These are phyloP conservation scores for Esperia sulphurella DNA, from an alignment of 2,888 invertebrate genomes.

Conservation along the genomic window DNA sequence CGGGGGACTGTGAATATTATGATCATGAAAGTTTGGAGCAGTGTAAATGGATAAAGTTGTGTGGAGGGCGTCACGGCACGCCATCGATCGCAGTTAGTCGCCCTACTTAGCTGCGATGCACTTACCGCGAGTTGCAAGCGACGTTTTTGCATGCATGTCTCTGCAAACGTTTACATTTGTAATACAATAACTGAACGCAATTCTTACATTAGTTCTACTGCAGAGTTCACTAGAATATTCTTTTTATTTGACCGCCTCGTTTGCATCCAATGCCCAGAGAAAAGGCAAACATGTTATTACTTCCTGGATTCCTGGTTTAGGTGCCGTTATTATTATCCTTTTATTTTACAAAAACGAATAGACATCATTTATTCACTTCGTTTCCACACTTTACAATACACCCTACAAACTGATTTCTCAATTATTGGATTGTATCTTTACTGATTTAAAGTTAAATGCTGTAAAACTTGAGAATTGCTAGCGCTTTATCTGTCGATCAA, in stretches of 20 bases:
- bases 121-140: slow-evolving; percentile 55
- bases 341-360: too few species aligned
- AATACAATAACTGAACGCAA: not conserved
- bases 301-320: too few species aligned
- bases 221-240: not conserved
- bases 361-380: too few species aligned
- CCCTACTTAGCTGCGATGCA: slow-evolving; percentile 75
- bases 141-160: slow-evolving; percentile 30
- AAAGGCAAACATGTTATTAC: too few species aligned
- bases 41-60: slow-evolving; percentile 75
- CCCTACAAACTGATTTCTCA: too few species aligned
- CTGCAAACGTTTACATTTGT: slow-evolving; percentile 8
- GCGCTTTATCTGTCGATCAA: slow-evolving; percentile 2
- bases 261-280: too few species aligned
- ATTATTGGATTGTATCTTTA: too few species aligned
- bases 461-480: too few species aligned
- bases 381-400: too few species aligned
- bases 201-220: not conserved
- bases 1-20: slow-evolving; percentile 46
- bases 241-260: not conserved
- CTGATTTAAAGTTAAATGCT: too few species aligned
- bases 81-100: slow-evolving; percentile 78
- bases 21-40: slow-evolving; percentile 68
- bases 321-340: too few species aligned
- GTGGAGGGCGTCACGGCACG: slow-evolving; percentile 61